phyloP scores from a whole-genome alignment of 1,140 invertebrate species.

The Scylla paramamosain region DNA sequence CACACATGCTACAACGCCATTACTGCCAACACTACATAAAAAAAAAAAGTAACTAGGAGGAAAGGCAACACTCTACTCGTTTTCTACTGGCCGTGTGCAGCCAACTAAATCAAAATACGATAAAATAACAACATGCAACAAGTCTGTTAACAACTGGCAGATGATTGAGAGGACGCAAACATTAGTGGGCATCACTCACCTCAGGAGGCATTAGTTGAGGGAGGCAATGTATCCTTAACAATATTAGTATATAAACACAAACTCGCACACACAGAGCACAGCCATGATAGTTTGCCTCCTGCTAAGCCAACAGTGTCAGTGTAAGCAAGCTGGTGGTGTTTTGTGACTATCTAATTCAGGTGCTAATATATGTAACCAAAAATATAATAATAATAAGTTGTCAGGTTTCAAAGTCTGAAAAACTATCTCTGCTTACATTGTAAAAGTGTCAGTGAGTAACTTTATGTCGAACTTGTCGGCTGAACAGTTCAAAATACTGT shows the following conservation, averaged over 20 bases:
- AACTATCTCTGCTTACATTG: not conserved
- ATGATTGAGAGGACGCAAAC: not conserved
- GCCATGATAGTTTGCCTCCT: not conserved
- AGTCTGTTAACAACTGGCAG: not conserved
- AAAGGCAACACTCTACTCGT: not conserved
- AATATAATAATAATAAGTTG: not conserved
- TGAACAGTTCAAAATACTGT: not conserved
- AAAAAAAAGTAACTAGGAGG: not conserved
- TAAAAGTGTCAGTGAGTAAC: not conserved
- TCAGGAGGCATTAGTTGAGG: slow-evolving; percentile 9
- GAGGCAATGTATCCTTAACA: not conserved
- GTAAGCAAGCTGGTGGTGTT: not conserved
- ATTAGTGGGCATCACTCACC: slow-evolving; percentile 18
- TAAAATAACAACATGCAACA: slow-evolving; percentile 1
- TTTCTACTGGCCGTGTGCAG: not conserved
- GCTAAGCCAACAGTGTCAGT: not conserved
- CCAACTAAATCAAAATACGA: not conserved
- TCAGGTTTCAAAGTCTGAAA: not conserved
- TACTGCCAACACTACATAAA: not conserved
- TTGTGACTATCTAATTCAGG: not conserved
- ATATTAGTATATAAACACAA: not conserved
- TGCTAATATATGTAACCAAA: not conserved
- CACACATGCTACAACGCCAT: not conserved
- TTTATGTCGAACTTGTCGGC: not conserved
- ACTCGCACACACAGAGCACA: not conserved